Conservation (phyloP, 2,113 vertebrate species). For the Trematomus loennbergii region DNA sequence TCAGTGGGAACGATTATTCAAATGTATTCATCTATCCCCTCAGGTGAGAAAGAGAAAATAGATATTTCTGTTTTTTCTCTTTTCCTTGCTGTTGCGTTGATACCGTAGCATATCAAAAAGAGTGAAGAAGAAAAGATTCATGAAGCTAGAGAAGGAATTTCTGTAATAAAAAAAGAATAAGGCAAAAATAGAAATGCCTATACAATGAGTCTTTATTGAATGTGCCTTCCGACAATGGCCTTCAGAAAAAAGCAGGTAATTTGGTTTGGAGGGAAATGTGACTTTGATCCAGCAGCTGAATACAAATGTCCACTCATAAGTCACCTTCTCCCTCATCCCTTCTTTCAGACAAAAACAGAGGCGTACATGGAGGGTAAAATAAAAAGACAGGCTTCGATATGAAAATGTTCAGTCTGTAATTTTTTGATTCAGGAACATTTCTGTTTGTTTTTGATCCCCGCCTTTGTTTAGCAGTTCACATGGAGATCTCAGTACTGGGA, state of each 20-base stretch:
- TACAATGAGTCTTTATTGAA: conserved; percentile 68
- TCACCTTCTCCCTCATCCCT: conserved; percentile 20
- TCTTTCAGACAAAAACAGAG: conserved; percentile 40
- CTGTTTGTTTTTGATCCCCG: conserved; percentile 18
- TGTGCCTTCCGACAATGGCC: conserved; percentile 32
- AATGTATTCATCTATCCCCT: conserved; percentile 71
- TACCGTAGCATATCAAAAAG: conserved; percentile 66
- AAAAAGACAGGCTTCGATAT: conserved; percentile 15
- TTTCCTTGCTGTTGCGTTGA: conserved; percentile 61
- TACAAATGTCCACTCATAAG: conserved; percentile 67
- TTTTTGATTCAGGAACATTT: conserved; percentile 37
- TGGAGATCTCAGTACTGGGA: neutral
- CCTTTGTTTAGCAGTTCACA: conserved; percentile 42
- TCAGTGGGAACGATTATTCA: conserved; percentile 62
- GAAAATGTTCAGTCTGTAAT: conserved; percentile 18
- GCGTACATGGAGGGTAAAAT: neutral
- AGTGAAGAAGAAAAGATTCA: conserved; percentile 40
- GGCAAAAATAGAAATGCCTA: conserved; percentile 65
- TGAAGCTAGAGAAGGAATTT: conserved; percentile 56
- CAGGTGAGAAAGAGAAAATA: conserved; percentile 67
- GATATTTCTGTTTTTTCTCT: conserved; percentile 70
- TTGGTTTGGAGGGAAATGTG: conserved; percentile 70
- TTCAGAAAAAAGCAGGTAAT: conserved; percentile 50
- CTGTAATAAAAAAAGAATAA: conserved; percentile 51
- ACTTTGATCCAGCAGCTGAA: conserved; percentile 78